Conservation (phyloP, 2,888 invertebrate genomes). For the Desoria tigrina region DNA sequence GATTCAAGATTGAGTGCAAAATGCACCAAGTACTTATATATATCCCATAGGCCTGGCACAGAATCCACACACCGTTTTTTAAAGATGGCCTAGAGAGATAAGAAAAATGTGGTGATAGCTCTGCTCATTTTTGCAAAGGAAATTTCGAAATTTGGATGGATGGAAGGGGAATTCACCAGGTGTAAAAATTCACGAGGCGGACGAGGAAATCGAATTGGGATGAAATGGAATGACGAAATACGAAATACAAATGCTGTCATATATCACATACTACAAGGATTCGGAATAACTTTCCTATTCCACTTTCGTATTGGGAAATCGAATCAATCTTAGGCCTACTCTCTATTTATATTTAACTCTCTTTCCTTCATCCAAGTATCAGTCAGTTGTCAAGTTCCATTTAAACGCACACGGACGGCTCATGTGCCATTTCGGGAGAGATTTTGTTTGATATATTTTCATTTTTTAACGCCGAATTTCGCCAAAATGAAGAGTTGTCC, state of each 20-base stretch:
- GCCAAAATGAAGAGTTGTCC: too few relatives aligned
- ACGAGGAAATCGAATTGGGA: constrained; percentile 30
- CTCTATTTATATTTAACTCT: neutral
- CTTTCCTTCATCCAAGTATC: neutral
- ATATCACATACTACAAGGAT: neutral
- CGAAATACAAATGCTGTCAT: constrained; percentile 21
- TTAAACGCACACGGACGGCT: too few relatives aligned
- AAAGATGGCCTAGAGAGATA: constrained; percentile 16
- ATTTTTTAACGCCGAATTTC: too few relatives aligned
- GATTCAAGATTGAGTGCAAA: too few relatives aligned
- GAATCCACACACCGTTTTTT: too few relatives aligned
- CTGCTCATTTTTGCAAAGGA: constrained; percentile 26
- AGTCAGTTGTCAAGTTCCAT: too few relatives aligned
- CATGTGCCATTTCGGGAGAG: too few relatives aligned
- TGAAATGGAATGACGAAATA: constrained; percentile 27
- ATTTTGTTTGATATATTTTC: too few relatives aligned
- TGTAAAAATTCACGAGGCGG: constrained; percentile 51
- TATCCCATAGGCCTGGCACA: too few relatives aligned
- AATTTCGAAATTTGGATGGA: constrained; percentile 26
- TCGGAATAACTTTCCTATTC: neutral
- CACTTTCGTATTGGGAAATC: constrained; percentile 27
- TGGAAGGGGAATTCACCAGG: constrained; percentile 44
- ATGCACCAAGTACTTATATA: too few relatives aligned
- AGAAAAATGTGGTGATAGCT: constrained; percentile 21
- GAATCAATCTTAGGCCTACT: constrained; percentile 30